A percentile compares a stretch with the other conserved stretches of the same genome.
phyloP scores from a whole-genome alignment of 2,113 vertebrate species.

The Stictonetta naevosa region DNA sequence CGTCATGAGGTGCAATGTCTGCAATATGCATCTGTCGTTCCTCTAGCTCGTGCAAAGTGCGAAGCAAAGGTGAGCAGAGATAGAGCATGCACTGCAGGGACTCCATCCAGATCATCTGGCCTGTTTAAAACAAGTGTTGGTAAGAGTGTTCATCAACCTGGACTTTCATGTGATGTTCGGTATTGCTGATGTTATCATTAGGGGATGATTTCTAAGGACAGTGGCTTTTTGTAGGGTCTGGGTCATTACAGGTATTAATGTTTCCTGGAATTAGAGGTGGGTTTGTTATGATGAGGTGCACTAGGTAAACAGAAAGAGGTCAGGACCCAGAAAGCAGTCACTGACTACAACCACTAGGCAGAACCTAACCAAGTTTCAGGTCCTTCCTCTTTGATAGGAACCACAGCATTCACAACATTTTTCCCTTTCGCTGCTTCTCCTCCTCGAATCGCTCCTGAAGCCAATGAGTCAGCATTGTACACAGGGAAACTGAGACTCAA shows the following conservation, averaged over 20 bases:
- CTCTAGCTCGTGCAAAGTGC: conserved; percentile 82
- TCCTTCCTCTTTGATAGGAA: background rate
- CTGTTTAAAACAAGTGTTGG: background rate
- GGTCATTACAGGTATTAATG: background rate
- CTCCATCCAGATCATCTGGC: conserved; percentile 89
- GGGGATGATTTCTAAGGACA: background rate
- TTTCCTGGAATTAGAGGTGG: background rate
- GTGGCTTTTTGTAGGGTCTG: background rate
- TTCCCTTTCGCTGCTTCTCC: background rate
- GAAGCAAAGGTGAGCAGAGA: conserved; percentile 82
- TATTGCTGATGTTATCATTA: background rate
- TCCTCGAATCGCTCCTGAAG: background rate
- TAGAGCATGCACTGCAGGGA: conserved; percentile 83
- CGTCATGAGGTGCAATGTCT: conserved; percentile 84
- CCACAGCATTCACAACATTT: background rate
- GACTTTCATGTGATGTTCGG: background rate
- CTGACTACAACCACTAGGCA: background rate
- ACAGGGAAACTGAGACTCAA: background rate
- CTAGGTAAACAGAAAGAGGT: background rate
- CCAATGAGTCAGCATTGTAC: background rate
- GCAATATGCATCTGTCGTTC: conserved; percentile 84
- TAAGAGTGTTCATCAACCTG: background rate
- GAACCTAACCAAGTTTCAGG: background rate
- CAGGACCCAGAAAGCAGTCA: background rate
- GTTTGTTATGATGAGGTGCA: background rate